A percentile compares a stretch with the other conserved stretches of the same genome.
Evolutionary conservation across 2,113 vertebrate genomes (phyloP).

Genomic region (Dromaius novaehollandiae): DNA sequence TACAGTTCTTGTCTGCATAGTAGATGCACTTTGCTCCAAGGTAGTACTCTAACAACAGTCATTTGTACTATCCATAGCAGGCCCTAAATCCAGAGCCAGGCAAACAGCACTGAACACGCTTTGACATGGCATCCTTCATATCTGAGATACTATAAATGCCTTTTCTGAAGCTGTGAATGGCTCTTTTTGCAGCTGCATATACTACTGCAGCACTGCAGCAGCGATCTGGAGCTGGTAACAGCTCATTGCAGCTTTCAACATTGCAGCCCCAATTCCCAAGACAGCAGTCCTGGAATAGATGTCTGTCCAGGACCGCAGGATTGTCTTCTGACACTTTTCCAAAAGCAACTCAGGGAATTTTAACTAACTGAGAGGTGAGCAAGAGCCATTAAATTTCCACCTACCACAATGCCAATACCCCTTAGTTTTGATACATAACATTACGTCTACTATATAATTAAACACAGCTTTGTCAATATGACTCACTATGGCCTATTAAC

Average conservation of each 20-base stretch:
- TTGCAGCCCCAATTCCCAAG: background rate
- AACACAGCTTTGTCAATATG: background rate
- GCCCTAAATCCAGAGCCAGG: background rate
- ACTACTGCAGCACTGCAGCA: background rate
- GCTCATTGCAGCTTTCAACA: background rate
- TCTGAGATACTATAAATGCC: background rate
- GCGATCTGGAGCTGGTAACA: background rate
- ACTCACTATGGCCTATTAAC: background rate
- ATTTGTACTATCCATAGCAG: background rate
- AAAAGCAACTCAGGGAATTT: background rate
- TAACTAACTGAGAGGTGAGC: background rate
- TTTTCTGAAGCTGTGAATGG: background rate
- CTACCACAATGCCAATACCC: background rate
- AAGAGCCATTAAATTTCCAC: background rate
- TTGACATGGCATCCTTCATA: background rate
- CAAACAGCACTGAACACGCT: background rate
- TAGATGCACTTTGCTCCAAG: background rate
- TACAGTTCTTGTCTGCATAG: background rate
- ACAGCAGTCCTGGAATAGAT: background rate
- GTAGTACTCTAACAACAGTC: background rate
- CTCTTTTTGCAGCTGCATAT: background rate
- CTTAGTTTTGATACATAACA: background rate
- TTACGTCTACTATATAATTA: background rate
- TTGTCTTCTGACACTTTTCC: background rate
- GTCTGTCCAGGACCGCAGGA: background rate